Percentiles rank a stretch among this genome's conserved stretches.
phyloP scores from a whole-genome alignment of 2,113 vertebrate genomes.

The Holacanthus passer region DNA sequence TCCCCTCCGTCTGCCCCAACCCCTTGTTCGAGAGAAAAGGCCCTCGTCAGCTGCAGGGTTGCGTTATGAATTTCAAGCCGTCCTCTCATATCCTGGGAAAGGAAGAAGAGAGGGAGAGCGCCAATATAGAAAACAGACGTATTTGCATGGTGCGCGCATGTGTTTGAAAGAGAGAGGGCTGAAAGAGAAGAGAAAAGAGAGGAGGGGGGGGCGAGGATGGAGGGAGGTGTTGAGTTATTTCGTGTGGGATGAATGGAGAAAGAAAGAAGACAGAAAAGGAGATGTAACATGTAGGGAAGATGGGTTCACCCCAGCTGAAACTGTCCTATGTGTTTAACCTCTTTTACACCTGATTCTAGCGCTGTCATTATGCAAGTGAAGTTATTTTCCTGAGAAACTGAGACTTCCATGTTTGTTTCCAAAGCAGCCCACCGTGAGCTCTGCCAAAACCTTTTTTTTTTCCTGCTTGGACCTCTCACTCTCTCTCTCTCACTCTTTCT shows the following conservation, averaged over 20 bases:
- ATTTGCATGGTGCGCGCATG: slow-evolving; percentile 36
- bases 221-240: slow-evolving; percentile 38
- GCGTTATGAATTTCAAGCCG: slow-evolving; percentile 85
- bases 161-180: slow-evolving; percentile 49
- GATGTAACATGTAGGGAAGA: background rate
- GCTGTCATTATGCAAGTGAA: slow-evolving; percentile 33
- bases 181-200: slow-evolving; percentile 30
- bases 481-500: slow-evolving; percentile 65
- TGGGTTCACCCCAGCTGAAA: background rate
- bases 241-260: slow-evolving; percentile 13
- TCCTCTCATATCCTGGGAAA: slow-evolving; percentile 88
- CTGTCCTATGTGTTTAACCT: slow-evolving; percentile 18
- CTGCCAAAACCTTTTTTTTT: slow-evolving; percentile 65
- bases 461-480: slow-evolving; percentile 57
- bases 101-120: slow-evolving; percentile 65
- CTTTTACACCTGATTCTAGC: slow-evolving; percentile 44
- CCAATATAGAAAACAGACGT: slow-evolving; percentile 75
- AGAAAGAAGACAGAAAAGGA: background rate
- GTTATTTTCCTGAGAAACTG: slow-evolving; percentile 73
- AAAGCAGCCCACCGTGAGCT: slow-evolving; percentile 65
- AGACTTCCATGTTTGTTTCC: slow-evolving; percentile 77
- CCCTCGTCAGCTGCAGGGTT: slow-evolving; percentile 86
- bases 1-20: slow-evolving; percentile 29
- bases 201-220: background rate
- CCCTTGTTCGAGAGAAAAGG: slow-evolving; percentile 80